Conservation (phyloP, 2,888 invertebrate genomes). For the Suillia variegata region DNA sequence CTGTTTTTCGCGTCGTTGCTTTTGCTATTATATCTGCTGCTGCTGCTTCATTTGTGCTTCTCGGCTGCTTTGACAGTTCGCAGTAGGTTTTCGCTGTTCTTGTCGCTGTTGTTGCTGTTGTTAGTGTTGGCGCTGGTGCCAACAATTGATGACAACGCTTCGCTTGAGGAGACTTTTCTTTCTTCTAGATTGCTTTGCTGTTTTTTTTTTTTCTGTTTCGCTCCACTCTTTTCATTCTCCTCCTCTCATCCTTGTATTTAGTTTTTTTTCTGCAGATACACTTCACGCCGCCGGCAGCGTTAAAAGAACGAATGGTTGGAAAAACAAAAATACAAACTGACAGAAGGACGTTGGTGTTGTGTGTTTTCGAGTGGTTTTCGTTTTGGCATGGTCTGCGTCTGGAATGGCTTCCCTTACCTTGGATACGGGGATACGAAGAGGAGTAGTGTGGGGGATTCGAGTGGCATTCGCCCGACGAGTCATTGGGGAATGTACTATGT, state of each 20-base stretch:
- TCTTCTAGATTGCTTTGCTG: neutral
- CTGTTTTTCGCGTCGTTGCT: too few species aligned
- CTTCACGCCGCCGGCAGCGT: too few species aligned
- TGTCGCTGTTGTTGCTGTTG: constrained; percentile 1
- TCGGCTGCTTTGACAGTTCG: neutral
- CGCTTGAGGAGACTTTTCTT: neutral
- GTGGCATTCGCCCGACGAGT: neutral
- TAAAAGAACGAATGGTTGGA: too few species aligned
- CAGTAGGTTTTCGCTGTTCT: neutral
- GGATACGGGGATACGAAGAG: too few species aligned
- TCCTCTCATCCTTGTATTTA: neutral
- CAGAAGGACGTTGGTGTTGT: too few species aligned
- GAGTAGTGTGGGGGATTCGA: neutral
- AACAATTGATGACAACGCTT: constrained; percentile 1
- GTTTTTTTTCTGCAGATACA: neutral
- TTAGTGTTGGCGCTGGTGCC: constrained; percentile 7
- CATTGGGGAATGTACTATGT: neutral
- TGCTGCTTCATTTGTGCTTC: constrained; percentile 5
- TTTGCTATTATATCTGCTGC: neutral
- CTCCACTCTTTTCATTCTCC: neutral
- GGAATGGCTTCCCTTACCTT: too few species aligned
- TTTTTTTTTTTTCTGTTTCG: neutral
- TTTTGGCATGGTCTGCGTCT: too few species aligned
- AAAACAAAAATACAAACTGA: too few species aligned
- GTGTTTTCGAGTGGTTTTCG: too few species aligned